Base-by-base conservation (phyloP, 2,888 invertebrate species). In the Melolontha melolontha region DNA sequence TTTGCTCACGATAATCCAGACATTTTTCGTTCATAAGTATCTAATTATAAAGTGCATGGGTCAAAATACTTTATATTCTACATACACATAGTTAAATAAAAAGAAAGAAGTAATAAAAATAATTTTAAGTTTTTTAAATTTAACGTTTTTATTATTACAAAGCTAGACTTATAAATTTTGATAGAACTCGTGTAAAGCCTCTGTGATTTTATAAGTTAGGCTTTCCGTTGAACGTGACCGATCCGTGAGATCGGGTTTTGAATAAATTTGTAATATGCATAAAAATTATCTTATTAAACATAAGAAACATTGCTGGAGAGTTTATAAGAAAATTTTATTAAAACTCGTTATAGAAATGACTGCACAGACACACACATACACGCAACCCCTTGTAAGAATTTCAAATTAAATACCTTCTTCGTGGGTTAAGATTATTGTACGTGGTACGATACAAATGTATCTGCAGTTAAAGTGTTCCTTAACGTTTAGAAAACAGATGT, bases 251-350 rank as follows among this genome's bases (percentile, higher is more conserved):
- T 39, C 41, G 34, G 27, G 34, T 62, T 62, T 17, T 62, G 59
- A 62, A 62, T 62, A 62, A 62, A 62, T 62, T 62, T 62, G 59
- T 49, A 62, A 29, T 49, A 62, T 62, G 29, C 59, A 62, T 62
- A 47, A 62, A 62, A 62, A 62, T 49, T 62, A 49, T 47, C 59
- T 62, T 47, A 47, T 62, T 62, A 62, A 62, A 47, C 29, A 47
- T 17, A 17, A 47, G 42, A 22, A 57, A 62, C 39, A 16, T 62
- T 47, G 39, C 47, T 47, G 47, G 59, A 34, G 6, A 62, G 34
- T 62, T 62, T 62, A 62, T 47, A 47, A 34, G 59, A 39, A 47
- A 62, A 62, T 44, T 62, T 57, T 62, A 47, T 62, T 62, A 47
- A 29, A 8, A 34, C 47, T 47, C 49, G 47, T 47, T 47, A 39